Percentiles rank a stretch among this genome's conserved stretches.
Evolutionary conservation across 2,888 invertebrate species (phyloP).

Genomic region (Lamproptera curius): DNA sequence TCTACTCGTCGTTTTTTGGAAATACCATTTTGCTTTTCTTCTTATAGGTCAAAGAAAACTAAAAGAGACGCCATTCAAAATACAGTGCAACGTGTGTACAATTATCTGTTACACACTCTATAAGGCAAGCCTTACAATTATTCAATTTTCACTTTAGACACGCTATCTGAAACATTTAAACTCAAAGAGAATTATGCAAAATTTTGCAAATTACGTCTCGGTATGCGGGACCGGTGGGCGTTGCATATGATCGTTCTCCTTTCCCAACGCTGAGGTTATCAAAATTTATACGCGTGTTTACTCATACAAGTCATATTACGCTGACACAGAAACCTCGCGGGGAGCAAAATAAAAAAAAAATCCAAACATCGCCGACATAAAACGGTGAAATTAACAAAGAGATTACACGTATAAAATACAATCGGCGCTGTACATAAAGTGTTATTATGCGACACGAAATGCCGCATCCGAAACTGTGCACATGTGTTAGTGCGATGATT

Average conservation of each 20-base stretch:
- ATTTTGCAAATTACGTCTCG: too few species aligned
- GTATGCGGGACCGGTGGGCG: background rate
- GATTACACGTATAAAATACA: slow-evolving; percentile 12
- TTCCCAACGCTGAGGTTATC: background rate
- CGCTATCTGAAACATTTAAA: too few species aligned
- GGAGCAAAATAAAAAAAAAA: too few species aligned
- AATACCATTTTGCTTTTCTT: too few species aligned
- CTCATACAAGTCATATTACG: background rate
- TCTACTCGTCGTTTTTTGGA: too few species aligned
- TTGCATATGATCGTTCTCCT: background rate
- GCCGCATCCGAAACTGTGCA: slow-evolving; percentile 7
- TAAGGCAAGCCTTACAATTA: too few species aligned
- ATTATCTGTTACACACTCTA: too few species aligned
- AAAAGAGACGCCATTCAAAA: too few species aligned
- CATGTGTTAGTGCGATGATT: slow-evolving; percentile 10
- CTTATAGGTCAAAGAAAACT: too few species aligned
- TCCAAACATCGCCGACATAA: background rate
- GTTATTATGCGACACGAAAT: slow-evolving; percentile 9
- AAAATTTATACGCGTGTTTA: slow-evolving; percentile 13
- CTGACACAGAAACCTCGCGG: slow-evolving; percentile 10
- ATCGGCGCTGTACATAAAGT: slow-evolving; percentile 6
- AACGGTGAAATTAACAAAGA: slow-evolving; percentile 10
- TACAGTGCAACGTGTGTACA: too few species aligned
- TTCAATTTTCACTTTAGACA: too few species aligned
- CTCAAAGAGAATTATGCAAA: too few species aligned